Percentiles rank a stretch among this genome's conserved stretches.
Conservation (phyloP, 2,888 invertebrate genomes). For the Spatulosminthurus flaviceps region DNA sequence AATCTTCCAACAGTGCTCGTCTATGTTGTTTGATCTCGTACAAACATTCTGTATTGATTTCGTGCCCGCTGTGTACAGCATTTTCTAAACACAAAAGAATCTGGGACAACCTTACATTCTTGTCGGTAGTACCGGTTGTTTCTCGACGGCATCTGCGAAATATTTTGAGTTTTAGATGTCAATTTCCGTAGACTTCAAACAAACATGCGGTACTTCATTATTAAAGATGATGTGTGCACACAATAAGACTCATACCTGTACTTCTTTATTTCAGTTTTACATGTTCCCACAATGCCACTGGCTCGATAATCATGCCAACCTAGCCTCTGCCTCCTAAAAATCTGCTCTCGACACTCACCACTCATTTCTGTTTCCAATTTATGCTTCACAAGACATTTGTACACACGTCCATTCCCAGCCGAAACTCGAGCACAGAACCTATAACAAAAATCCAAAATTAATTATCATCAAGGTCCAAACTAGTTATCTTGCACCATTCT, state of each 20-base stretch:
- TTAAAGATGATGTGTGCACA: too few relatives aligned
- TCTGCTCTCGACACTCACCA: slow-evolving; percentile 78
- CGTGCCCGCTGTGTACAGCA: slow-evolving; percentile 76
- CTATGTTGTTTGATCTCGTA: slow-evolving; percentile 92
- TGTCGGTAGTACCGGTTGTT: slow-evolving; percentile 69
- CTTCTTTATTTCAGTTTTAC: slow-evolving; percentile 86
- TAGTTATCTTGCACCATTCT: background rate
- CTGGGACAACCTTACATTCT: slow-evolving; percentile 85
- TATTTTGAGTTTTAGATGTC: too few relatives aligned
- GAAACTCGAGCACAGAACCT: slow-evolving; percentile 79
- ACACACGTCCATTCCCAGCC: slow-evolving; percentile 83
- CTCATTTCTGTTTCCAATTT: slow-evolving; percentile 76
- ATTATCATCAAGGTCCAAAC: background rate
- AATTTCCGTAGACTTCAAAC: too few relatives aligned
- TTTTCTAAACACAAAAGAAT: slow-evolving; percentile 91
- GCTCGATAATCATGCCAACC: slow-evolving; percentile 91
- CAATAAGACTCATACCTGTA: slow-evolving; percentile 75
- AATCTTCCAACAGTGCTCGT: slow-evolving; percentile 91
- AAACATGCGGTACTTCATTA: too few relatives aligned
- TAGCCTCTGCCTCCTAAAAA: slow-evolving; percentile 84
- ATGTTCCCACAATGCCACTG: slow-evolving; percentile 85
- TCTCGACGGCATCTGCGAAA: slow-evolving; percentile 57
- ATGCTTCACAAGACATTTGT: slow-evolving; percentile 87
- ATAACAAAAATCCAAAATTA: background rate
- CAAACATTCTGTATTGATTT: slow-evolving; percentile 79